Conservation (phyloP, 2,888 invertebrate species). For the Macrophya alboannulata region DNA sequence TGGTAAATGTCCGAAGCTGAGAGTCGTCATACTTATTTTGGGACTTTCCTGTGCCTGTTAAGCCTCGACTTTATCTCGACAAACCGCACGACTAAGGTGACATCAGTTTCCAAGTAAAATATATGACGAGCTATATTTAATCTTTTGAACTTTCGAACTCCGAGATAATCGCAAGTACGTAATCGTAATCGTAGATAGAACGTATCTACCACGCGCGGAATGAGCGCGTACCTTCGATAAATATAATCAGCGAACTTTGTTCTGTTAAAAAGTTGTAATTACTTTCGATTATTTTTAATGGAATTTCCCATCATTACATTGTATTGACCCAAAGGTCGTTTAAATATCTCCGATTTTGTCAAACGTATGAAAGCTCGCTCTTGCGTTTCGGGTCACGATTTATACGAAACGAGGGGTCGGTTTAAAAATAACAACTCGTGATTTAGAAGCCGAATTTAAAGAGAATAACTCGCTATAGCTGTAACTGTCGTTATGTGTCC, state of each 20-base stretch:
- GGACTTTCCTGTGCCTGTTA: slow-evolving; percentile 42
- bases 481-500: slow-evolving; percentile 19
- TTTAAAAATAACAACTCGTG: slow-evolving; percentile 35
- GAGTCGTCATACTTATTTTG: slow-evolving; percentile 52
- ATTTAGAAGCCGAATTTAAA: slow-evolving; percentile 41
- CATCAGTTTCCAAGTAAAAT: neutral
- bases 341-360: slow-evolving; percentile 20
- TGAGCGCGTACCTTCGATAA: neutral
- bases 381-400: slow-evolving; percentile 20
- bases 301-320: neutral
- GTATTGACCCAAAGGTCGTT: slow-evolving; percentile 20
- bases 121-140: slow-evolving; percentile 24
- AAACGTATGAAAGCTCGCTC: slow-evolving; percentile 2
- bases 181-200: neutral
- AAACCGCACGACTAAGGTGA: neutral
- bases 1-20: slow-evolving; percentile 45
- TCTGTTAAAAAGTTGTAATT: neutral
- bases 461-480: slow-evolving; percentile 19
- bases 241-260: neutral
- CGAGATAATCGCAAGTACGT: neutral
- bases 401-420: slow-evolving; percentile 35
- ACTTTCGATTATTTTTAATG: neutral
- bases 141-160: neutral
- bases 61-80: slow-evolving; percentile 46
- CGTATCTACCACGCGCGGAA: neutral